These are phyloP conservation scores for Ectropis grisescens DNA, from an alignment of 1,140 invertebrate species.

Conservation along the genomic window DNA sequence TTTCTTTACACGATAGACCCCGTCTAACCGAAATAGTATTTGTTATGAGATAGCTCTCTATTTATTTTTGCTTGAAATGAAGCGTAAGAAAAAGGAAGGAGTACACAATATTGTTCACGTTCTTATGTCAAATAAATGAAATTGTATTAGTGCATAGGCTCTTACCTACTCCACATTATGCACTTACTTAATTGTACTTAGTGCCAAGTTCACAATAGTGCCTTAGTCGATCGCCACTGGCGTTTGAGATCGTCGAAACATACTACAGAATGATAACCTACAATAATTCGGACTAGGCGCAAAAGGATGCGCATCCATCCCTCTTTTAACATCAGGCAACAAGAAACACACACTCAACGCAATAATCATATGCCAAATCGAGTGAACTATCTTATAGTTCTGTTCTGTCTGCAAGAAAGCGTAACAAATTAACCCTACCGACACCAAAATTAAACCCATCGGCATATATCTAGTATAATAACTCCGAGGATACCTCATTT, in stretches of 20 bases:
- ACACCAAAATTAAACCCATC: slow-evolving; percentile 79
- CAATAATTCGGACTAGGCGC: slow-evolving; percentile 31
- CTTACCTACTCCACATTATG: too few species aligned
- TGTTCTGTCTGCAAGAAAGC: slow-evolving; percentile 87
- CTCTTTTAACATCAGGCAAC: slow-evolving; percentile 72
- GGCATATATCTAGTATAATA: slow-evolving; percentile 77
- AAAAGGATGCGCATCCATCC: slow-evolving; percentile 31
- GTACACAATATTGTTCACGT: too few species aligned
- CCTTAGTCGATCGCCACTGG: slow-evolving; percentile 19
- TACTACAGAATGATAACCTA: slow-evolving; percentile 27
- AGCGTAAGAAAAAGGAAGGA: too few species aligned
- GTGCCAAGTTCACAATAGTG: too few species aligned
- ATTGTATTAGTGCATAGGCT: too few species aligned
- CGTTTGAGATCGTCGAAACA: slow-evolving; percentile 31
- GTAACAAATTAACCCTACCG: slow-evolving; percentile 83
- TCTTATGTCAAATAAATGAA: too few species aligned
- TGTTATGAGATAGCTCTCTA: too few species aligned
- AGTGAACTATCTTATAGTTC: slow-evolving; percentile 90
- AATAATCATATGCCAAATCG: slow-evolving; percentile 90
- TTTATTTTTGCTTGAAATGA: too few species aligned
- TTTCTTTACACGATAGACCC: too few species aligned
- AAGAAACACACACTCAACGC: slow-evolving; percentile 86
- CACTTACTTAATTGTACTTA: too few species aligned
- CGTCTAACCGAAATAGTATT: too few species aligned
- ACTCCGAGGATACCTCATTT: slow-evolving; percentile 66